Base-by-base conservation (phyloP, 2,888 invertebrate species). In the Catocala sponsa region DNA sequence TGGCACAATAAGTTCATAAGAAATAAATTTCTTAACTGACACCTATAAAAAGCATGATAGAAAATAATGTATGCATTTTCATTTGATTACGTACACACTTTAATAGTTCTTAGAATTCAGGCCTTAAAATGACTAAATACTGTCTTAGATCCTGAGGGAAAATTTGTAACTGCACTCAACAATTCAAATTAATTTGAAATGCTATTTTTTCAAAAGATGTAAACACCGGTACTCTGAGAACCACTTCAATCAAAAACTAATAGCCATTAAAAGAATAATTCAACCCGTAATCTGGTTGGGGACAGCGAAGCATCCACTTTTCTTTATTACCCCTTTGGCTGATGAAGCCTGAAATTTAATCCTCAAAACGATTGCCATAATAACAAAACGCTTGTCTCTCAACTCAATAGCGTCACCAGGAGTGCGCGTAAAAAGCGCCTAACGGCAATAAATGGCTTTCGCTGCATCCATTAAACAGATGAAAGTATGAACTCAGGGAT, bases 391-490 rank as follows among this genome's bases (percentile, higher is more conserved):
- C 41, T 59, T 64, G 60, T 65, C 58, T 65, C 62, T 52, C 58
- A 55, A 57, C 54, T 63, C 70, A 55, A 72, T 73, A 66, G 43
- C 47, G 72, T 76, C 74, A 78, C 79, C 73, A 46, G 76, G 76
- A 86, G 79, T 82, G 85, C 77, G 78, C 81, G 82, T 87, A 86
- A 88, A 86, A 86, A 82, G 73, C 79, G 78, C 83, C 81, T 79
- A 79, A 82, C 84, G 78, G 81, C 86, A 81, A 88, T 89, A 87
- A 88, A 89, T 86, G 87, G 85, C 82, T 87, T 89, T 86, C 85
- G 82, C 82, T 88, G 90, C 91, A 89, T 91, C 90, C 91, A 92
- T 91, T 92, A 91, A 84, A 83, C 80, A 88, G 89, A 91, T 92
- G 91, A 87, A 89, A 89, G 89, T 90, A 90, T 91, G 88, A 88